Percentiles rank a stretch among this genome's conserved stretches.
Evolutionary conservation across 30 jellyfish, hydroid and myxozoan genomes (phyloP).

Genomic region (Cassiopea xamachana): DNA sequence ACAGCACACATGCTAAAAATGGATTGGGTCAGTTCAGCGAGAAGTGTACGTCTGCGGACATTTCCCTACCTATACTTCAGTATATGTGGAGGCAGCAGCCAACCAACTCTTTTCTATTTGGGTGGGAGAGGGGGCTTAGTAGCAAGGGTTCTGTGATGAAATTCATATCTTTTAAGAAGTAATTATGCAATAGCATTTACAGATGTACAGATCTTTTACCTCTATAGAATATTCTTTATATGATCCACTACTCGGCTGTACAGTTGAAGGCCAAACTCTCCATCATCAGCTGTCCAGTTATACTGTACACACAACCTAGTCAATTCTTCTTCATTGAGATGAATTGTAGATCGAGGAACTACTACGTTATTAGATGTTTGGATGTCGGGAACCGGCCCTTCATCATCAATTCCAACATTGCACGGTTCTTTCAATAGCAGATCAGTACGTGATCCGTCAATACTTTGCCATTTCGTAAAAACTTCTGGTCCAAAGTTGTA

Average conservation of each 20-base stretch:
- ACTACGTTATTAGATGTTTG: conserved; percentile 26
- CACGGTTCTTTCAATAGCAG: not conserved
- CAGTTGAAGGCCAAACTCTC: conserved; percentile 1
- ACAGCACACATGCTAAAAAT: too few species aligned
- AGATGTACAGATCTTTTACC: not conserved
- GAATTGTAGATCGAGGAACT: conserved; percentile 7
- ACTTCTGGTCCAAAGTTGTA: conserved; percentile 45
- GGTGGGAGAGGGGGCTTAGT: too few species aligned
- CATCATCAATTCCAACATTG: conserved; percentile 33
- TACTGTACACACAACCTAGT: not conserved
- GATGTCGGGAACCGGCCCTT: conserved; percentile 34
- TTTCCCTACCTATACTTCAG: too few species aligned
- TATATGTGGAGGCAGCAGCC: too few species aligned
- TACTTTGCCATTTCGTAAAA: not conserved
- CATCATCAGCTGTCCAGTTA: conserved; percentile 11
- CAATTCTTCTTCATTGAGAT: conserved; percentile 9
- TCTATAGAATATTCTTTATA: not conserved
- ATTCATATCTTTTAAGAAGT: too few species aligned
- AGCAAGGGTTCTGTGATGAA: too few species aligned
- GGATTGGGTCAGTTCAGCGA: too few species aligned
- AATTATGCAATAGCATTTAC: too few species aligned
- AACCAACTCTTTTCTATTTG: too few species aligned
- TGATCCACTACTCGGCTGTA: not conserved
- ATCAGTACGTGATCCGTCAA: not conserved
- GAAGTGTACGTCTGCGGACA: too few species aligned